These are phyloP conservation scores for Passer domesticus DNA, from an alignment of 2,113 vertebrate genomes.

Conservation along the genomic window DNA sequence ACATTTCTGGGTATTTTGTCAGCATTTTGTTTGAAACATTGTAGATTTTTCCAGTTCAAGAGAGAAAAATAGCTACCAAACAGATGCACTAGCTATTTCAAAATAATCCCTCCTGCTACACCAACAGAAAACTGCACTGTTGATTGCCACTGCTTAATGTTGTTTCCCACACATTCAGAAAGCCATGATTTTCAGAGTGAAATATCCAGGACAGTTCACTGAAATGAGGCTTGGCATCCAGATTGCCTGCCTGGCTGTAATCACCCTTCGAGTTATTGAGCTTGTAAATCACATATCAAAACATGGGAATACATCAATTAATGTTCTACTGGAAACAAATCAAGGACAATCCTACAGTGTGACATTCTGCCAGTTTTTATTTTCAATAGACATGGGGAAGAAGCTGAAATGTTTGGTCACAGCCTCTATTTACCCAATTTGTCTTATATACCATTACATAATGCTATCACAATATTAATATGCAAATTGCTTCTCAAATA, in stretches of 20 bases:
- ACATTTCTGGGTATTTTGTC: neutral
- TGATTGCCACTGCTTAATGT: constrained; percentile 43
- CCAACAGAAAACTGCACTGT: constrained; percentile 34
- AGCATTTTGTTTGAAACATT: neutral
- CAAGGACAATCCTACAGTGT: constrained; percentile 53
- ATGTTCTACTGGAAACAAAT: constrained; percentile 58
- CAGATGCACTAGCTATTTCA: constrained; percentile 51
- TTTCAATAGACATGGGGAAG: constrained; percentile 18
- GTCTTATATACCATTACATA: constrained; percentile 50
- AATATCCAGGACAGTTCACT: constrained; percentile 56
- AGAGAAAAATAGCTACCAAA: constrained; percentile 47
- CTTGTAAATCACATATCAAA: constrained; percentile 59
- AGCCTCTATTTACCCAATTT: constrained; percentile 58
- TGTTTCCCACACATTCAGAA: constrained; percentile 49
- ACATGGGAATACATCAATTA: constrained; percentile 55
- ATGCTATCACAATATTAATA: constrained; percentile 60
- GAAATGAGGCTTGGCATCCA: constrained; percentile 41
- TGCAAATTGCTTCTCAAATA: constrained; percentile 49
- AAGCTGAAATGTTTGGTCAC: constrained; percentile 40
- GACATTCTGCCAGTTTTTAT: constrained; percentile 53
- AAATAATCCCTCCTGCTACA: constrained; percentile 27
- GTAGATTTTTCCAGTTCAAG: constrained; percentile 14
- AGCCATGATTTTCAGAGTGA: constrained; percentile 51
- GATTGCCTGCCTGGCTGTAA: constrained; percentile 30
- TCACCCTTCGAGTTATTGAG: constrained; percentile 51